Percentiles rank a stretch among this genome's conserved stretches.
Evolutionary conservation across 2,797 vertebrate species (phyloP).

Genomic region (Pseudochirops corinnae): DNA sequence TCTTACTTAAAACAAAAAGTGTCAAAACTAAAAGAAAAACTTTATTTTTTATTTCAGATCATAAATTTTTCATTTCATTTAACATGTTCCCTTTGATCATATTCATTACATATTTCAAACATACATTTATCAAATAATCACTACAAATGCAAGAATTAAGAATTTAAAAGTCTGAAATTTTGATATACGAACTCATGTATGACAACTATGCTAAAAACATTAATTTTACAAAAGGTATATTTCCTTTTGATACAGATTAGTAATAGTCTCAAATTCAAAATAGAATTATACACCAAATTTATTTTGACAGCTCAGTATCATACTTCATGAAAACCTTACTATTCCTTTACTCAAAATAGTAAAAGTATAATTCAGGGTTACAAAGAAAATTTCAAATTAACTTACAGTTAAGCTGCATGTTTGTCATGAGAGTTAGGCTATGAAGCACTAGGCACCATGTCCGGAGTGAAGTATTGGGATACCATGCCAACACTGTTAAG

Average conservation of each 20-base stretch:
- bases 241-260: background rate
- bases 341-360: slow-evolving; percentile 8
- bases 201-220: background rate
- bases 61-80: background rate
- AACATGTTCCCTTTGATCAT: background rate
- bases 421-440: slow-evolving; percentile 98
- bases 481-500: slow-evolving; percentile 97
- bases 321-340: slow-evolving; percentile 20
- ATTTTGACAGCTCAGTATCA: background rate
- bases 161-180: background rate
- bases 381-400: slow-evolving; percentile 58
- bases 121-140: background rate
- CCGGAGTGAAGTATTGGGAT: slow-evolving; percentile 96
- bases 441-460: slow-evolving; percentile 99
- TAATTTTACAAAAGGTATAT: background rate
- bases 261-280: background rate
- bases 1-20: background rate
- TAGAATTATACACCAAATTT: background rate
- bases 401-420: slow-evolving; percentile 96
- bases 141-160: background rate
- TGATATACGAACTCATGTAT: background rate
- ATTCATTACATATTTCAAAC: background rate
- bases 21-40: background rate
- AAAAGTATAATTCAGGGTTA: background rate
- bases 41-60: background rate